Percentiles rank a stretch among this genome's conserved stretches.
Conservation (phyloP, 2,888 invertebrate genomes). For the Gonocerus acuteangulatus region DNA sequence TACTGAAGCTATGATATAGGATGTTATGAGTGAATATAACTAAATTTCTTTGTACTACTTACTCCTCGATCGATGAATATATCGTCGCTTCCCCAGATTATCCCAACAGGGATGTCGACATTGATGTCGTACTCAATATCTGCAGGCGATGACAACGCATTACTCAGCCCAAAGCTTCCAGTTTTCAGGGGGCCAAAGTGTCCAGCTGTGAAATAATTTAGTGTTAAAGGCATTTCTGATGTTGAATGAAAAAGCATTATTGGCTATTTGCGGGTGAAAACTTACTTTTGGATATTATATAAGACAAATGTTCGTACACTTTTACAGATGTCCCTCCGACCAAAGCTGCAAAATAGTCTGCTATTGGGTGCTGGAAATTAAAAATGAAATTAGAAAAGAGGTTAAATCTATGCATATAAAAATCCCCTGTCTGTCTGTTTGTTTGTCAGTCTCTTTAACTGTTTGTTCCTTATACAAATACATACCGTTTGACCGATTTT, state of each 20-base stretch:
- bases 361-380: constrained; percentile 7
- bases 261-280: neutral
- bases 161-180: neutral
- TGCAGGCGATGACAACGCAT: neutral
- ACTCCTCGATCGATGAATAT: constrained; percentile 10
- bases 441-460: too few relatives aligned
- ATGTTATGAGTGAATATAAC: too few relatives aligned
- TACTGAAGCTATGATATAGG: too few relatives aligned
- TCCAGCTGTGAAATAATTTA: neutral
- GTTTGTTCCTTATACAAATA: too few relatives aligned
- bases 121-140: neutral
- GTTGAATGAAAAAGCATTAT: neutral
- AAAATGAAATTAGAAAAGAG: too few relatives aligned
- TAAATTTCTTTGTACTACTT: too few relatives aligned
- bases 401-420: too few relatives aligned
- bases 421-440: too few relatives aligned
- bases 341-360: constrained; percentile 14
- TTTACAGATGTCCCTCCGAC: constrained; percentile 29
- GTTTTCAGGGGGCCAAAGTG: constrained; percentile 6
- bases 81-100: constrained; percentile 3
- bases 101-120: constrained; percentile 3
- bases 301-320: constrained; percentile 28
- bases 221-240: too few relatives aligned
- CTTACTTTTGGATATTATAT: constrained; percentile 6
- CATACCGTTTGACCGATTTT: too few relatives aligned